Base-by-base conservation (phyloP, 1,140 invertebrate genomes). In the Hyles euphorbiae region DNA sequence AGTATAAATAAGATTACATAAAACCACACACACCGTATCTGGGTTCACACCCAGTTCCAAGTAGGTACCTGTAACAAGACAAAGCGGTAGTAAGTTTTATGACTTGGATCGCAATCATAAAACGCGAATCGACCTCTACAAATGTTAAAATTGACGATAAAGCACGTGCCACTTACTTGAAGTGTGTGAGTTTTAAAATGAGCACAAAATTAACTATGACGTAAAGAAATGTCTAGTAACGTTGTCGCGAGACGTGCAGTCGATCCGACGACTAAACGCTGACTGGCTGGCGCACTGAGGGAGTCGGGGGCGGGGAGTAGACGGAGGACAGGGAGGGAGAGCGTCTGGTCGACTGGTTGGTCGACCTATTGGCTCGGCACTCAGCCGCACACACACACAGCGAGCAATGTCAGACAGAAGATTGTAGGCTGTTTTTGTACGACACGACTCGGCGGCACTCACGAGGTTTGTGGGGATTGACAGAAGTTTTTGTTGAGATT, bases 41-140 rank as follows among this genome's bases (percentile, higher is more conserved):
- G 76, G 74, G 83, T 80, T 88, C 85, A 88, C 83, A 88, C 83
- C 83, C 83, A 83, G 78, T 79, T 80, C 74, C 76, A 79, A 83
- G 76, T 76, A 78, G 74, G 74, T 86, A 88, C 85, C 85, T 88
- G 85, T 82, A 88, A 87, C 85, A 85, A 88, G 82, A 85, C 82
- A 86, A 86, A 88, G 82, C 80, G 63, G 64, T 80, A 73, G 72
- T 84, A 75, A 79, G 74, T 74, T 74, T 72, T 67, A 74, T 58
- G 63, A 66, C 3, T 71, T 63, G 56, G 46, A 70, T 63, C 10
- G 62, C 59, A 61, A 67, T 55, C 49, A 58, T 40, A 44, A 34
- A 69, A 71, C 22, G 53, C 68, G 58, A 64, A 58, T 62, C 34
- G 46, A 43, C 46, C 34, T 49, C 57, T 34, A 51, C 61, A 32